Evolutionary conservation across 92 coral and sea anemone species (phyloP).

Genomic region (Metridium senile): DNA sequence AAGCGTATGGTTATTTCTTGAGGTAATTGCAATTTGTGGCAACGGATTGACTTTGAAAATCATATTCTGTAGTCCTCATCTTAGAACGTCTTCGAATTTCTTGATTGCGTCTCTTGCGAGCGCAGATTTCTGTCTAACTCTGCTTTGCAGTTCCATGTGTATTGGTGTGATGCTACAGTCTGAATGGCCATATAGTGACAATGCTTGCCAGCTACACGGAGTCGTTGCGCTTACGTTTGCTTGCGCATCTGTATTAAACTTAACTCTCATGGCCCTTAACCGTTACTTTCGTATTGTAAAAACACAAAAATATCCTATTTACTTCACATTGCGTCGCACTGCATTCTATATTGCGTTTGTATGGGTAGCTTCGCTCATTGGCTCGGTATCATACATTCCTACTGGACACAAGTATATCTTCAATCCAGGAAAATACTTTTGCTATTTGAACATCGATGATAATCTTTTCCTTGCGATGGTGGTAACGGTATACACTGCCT

Average conservation of each 20-base stretch:
- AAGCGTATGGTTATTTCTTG: not conserved
- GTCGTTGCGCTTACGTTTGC: slow-evolving; percentile 17
- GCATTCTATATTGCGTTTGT: not conserved
- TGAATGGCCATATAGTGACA: slow-evolving; percentile 6
- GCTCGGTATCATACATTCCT: not conserved
- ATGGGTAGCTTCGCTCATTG: slow-evolving; percentile 6
- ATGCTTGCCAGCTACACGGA: slow-evolving; percentile 5
- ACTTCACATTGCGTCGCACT: slow-evolving; percentile 4
- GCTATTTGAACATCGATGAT: slow-evolving; percentile 11
- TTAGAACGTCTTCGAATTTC: slow-evolving; percentile 13
- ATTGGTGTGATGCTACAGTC: not conserved
- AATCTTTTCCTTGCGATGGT: slow-evolving; percentile 5
- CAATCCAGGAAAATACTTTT: slow-evolving; percentile 23
- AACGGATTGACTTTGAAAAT: slow-evolving; percentile 8
- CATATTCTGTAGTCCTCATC: slow-evolving; percentile 4
- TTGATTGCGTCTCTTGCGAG: slow-evolving; percentile 14
- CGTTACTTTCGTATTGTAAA: slow-evolving; percentile 16
- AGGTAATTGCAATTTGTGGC: not conserved
- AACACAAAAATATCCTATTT: slow-evolving; percentile 1
- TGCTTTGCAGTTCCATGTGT: not conserved
- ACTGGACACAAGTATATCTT: slow-evolving; percentile 6
- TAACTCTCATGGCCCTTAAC: slow-evolving; percentile 28
- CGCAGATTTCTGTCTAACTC: not conserved
- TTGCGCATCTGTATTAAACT: slow-evolving; percentile 22
- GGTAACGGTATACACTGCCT: slow-evolving; percentile 1